Conservation (phyloP, 1,140 invertebrate species). For the Dryas iulia region DNA sequence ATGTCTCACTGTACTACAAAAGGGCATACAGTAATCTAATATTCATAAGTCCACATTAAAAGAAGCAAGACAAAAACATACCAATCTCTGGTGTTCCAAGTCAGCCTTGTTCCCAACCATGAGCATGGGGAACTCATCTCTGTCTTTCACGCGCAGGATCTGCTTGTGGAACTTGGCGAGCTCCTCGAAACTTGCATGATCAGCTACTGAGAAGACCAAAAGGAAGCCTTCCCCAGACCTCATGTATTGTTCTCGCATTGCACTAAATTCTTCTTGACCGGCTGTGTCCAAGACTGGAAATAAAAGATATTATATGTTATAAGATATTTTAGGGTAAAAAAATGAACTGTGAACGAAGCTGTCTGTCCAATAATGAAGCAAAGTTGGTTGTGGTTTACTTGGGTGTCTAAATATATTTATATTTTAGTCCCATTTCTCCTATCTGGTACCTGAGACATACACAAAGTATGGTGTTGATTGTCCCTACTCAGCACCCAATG, state of each 20-base stretch:
- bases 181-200: slow-evolving; percentile 96
- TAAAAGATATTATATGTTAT: background rate
- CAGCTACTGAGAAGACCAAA: slow-evolving; percentile 95
- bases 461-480: too few relatives aligned
- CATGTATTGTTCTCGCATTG: slow-evolving; percentile 98
- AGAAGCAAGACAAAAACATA: slow-evolving; percentile 67
- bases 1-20: too few relatives aligned
- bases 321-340: too few relatives aligned
- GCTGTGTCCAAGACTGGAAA: slow-evolving; percentile 95
- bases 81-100: slow-evolving; percentile 92
- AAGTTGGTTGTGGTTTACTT: too few relatives aligned
- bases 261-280: slow-evolving; percentile 98
- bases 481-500: too few relatives aligned
- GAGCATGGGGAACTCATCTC: slow-evolving; percentile 97
- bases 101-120: slow-evolving; percentile 98
- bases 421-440: too few relatives aligned
- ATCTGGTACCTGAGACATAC: too few relatives aligned
- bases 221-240: slow-evolving; percentile 97
- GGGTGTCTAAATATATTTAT: too few relatives aligned
- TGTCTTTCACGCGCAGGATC: slow-evolving; percentile 95
- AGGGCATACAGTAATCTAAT: too few relatives aligned
- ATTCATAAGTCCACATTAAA: too few relatives aligned
- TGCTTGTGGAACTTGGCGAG: slow-evolving; percentile 96
- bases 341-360: too few relatives aligned
- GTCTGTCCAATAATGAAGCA: too few relatives aligned